Percentiles rank a stretch among this genome's conserved stretches.
These are phyloP conservation scores for Ypsolopha scabrella DNA, from an alignment of 2,888 invertebrate genomes.

Conservation along the genomic window DNA sequence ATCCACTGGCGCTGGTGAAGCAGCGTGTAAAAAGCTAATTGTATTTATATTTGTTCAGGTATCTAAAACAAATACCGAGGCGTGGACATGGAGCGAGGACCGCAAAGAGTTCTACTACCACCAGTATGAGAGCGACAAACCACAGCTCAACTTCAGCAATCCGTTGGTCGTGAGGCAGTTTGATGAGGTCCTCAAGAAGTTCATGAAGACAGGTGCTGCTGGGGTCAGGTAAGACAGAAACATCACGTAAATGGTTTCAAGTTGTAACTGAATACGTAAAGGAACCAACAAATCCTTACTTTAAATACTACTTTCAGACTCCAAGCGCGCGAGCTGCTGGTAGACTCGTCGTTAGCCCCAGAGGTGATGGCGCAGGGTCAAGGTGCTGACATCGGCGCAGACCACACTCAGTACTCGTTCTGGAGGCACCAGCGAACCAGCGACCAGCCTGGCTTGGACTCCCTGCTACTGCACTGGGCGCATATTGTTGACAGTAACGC, in stretches of 20 bases:
- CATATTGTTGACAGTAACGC: conserved; percentile 70
- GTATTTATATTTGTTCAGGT: conserved; percentile 20
- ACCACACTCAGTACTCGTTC: conserved; percentile 72
- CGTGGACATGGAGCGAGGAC: conserved; percentile 77
- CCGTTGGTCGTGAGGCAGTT: conserved; percentile 74
- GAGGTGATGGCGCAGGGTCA: conserved; percentile 41
- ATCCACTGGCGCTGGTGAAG: no score
- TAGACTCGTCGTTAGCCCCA: conserved; percentile 63
- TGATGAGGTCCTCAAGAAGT: conserved; percentile 74
- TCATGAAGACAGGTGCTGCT: conserved; percentile 81
- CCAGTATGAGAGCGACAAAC: conserved; percentile 75
- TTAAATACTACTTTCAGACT: conserved; percentile 37
- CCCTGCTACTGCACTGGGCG: conserved; percentile 74
- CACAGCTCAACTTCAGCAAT: conserved; percentile 87
- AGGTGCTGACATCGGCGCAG: conserved; percentile 27
- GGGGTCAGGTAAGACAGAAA: conserved; percentile 75
- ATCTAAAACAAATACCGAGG: conserved; percentile 58
- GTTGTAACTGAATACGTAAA: background rate
- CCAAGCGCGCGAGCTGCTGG: conserved; percentile 74
- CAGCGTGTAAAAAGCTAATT: background rate
- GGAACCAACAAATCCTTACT: background rate
- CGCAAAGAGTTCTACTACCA: conserved; percentile 83
- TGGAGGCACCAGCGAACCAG: conserved; percentile 74
- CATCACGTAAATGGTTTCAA: background rate
- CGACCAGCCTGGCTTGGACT: conserved; percentile 70